Base-by-base conservation (phyloP, 2,888 invertebrate species). In the Phalera bucephala region DNA sequence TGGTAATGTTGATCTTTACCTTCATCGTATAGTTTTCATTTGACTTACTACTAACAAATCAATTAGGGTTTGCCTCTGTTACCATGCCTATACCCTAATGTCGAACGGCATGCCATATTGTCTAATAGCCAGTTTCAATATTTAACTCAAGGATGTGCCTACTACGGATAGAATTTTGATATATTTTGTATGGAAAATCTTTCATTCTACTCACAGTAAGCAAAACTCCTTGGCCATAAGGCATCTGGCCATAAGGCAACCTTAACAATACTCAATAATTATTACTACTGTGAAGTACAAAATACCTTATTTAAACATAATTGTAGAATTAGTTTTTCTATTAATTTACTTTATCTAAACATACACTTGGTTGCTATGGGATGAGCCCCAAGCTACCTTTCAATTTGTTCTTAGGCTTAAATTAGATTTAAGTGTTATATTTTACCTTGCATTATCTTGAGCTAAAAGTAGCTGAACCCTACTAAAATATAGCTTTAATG, bases 181-280 rank as follows among this genome's bases (percentile, higher is more conserved):
- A n/a, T n/a, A n/a, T n/a, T n/a, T n/a, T n/a, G n/a, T n/a, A n/a
- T n/a, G n/a, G n/a, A n/a, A n/a, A n/a, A n/a, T n/a, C n/a, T n/a
- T n/a, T n/a, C n/a, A n/a, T n/a, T n/a, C n/a, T n/a, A n/a, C n/a
- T n/a, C n/a, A n/a, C n/a, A n/a, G n/a, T n/a, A n/a, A n/a, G n/a
- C n/a, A n/a, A n/a, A n/a, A n/a, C n/a, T n/a, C n/a, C n/a, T n/a
- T n/a, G n/a, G n/a, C n/a, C n/a, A n/a, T n/a, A n/a, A n/a, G n/a
- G n/a, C n/a, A n/a, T n/a, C n/a, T n/a, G n/a, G 26, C 40, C 45
- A 38, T 23, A 55, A 63, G 56, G 44, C 46, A 56, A 49, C 45
- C 34, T n/a, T 59, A 58, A 61, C 60, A 63, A 72, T 72, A 73
- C 74, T 74, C 73, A 66, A 60, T 63, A 60, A 65, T n/a, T n/a